Percentiles rank a stretch among this genome's conserved stretches.
phyloP scores from a whole-genome alignment of 2,888 invertebrate genomes.

The Drymonia ruficornis region DNA sequence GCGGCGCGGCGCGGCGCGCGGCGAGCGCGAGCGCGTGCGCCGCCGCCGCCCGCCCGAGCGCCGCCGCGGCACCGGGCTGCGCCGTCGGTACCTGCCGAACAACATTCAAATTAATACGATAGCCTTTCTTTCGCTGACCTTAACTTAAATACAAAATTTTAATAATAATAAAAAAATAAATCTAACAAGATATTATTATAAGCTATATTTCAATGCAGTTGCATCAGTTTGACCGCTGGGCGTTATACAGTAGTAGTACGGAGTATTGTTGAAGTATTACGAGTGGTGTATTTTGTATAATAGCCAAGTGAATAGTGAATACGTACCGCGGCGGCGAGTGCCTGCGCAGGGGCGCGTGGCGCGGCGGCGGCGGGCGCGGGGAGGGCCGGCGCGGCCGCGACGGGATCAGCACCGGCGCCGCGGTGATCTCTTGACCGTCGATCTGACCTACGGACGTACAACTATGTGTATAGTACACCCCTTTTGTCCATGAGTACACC shows the following conservation, averaged over 20 bases:
- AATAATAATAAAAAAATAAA: too few species aligned
- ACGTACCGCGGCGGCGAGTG: constrained; percentile 75
- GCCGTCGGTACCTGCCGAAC: constrained; percentile 74
- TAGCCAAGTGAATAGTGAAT: too few species aligned
- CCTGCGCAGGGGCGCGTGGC: constrained; percentile 84
- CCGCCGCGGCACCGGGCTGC: constrained; percentile 81
- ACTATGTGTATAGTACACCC: background rate
- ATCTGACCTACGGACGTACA: constrained; percentile 89
- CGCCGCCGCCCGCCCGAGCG: constrained; percentile 86
- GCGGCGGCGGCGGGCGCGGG: constrained; percentile 81
- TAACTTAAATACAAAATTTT: too few species aligned
- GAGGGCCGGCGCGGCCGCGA: constrained; percentile 86
- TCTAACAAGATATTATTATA: too few species aligned
- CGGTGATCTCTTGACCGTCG: constrained; percentile 97
- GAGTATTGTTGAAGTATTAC: too few species aligned
- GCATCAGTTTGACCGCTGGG: too few species aligned
- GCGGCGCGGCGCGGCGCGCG: constrained; percentile 87
- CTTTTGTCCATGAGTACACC: too few species aligned
- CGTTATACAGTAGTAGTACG: too few species aligned
- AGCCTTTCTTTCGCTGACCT: too few species aligned
- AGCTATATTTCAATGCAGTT: too few species aligned
- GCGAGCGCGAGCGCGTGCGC: constrained; percentile 85
- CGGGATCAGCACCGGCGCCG: constrained; percentile 95
- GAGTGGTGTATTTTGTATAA: background rate
- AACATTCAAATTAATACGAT: background rate